Base-by-base conservation (phyloP, 2,113 vertebrate species). In the Desmodus rotundus region DNA sequence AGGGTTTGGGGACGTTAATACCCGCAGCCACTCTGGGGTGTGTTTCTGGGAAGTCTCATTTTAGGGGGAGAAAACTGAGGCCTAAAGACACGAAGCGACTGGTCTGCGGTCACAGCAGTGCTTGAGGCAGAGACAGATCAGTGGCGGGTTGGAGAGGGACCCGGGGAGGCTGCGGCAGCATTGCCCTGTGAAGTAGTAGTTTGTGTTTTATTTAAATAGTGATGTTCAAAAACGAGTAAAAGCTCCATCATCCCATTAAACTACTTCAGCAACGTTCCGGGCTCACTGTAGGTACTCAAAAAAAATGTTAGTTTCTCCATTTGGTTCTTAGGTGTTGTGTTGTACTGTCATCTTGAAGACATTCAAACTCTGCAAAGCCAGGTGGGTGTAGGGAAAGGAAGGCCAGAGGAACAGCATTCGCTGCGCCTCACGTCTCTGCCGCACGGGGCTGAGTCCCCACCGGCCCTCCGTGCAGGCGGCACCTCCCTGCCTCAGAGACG, bases 1-100 rank as follows among this genome's bases (percentile, higher is more conserved):
- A 11, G 22, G 50, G 24, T 1, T n/a, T 6, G 6, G 38, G 52
- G 58, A 52, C 52, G 78, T 65, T 38, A 82, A 87, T 15, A n/a
- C 8, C 65, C 4, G 58, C 13, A 78, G 19, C 12, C 8, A 5
- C 24, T 7, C 38, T 26, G 31, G 38, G n/a, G n/a, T 63, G 76
- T 45, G 45, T 72, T 91, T 72, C 43, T 31, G 7, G 2, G 0
- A 70, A 72, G 33, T 70, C 70, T 91, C 43, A 54, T 19, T 73
- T 73, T 38, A 52, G 54, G 50, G 65, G 61, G 70, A 95, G 82
- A 85, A 94, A 92, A 50, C 41, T 45, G 68, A 90, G 93, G 72
- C 45, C 28, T 36, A 24, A 78, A 80, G 20, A 38, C 3, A 2
- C 13, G 19, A 67, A 41, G 9, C 26, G 36, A 33, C 52, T 65